These are phyloP conservation scores for Charina bottae DNA, from an alignment of 2,113 vertebrate genomes.

Conservation along the genomic window DNA sequence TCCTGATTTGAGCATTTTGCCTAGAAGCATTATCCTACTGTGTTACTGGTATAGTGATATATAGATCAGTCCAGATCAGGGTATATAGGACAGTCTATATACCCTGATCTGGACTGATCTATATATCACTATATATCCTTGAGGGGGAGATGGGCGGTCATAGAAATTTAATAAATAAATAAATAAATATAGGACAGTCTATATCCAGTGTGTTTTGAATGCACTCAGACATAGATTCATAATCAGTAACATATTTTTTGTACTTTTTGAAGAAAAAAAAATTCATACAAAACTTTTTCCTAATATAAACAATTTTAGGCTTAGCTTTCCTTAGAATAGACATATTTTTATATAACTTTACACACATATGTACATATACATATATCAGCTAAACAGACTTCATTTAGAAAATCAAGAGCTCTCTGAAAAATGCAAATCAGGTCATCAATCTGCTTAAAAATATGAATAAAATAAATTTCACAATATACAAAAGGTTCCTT, in stretches of 20 bases:
- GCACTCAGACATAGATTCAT: not conserved
- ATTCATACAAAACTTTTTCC: not conserved
- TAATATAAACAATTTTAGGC: not conserved
- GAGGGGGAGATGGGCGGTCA: too few species aligned
- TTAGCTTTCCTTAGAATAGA: not conserved
- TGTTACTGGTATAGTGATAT: not conserved
- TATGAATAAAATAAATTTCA: not conserved
- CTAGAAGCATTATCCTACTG: not conserved
- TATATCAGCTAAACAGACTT: not conserved
- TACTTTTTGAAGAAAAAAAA: not conserved
- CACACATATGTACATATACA: too few species aligned
- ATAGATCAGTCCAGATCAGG: not conserved
- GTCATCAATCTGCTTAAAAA: not conserved
- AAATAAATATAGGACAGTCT: not conserved
- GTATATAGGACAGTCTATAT: not conserved
- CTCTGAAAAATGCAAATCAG: not conserved
- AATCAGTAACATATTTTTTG: not conserved
- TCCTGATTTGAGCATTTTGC: not conserved
- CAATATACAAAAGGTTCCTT: not conserved
- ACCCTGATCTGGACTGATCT: too few species aligned
- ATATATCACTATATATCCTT: too few species aligned
- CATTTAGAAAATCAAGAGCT: not conserved
- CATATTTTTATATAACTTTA: not conserved
- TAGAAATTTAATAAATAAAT: too few species aligned
- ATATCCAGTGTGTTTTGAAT: not conserved